phyloP scores from a whole-genome alignment of 2,113 vertebrate species.

The Phasianus colchicus region DNA sequence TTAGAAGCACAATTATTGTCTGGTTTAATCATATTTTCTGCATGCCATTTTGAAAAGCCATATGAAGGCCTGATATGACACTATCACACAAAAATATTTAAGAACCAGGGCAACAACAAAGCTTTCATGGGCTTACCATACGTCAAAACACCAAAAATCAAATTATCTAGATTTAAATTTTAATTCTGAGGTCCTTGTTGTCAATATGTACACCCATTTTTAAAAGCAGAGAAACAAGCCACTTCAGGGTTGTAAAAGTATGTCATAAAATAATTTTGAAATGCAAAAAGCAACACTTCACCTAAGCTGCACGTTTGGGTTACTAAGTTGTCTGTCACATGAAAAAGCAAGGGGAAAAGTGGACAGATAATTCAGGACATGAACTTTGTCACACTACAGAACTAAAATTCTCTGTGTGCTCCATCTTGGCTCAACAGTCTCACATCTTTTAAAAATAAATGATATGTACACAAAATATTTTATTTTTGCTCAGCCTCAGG shows the following conservation, averaged over 20 bases:
- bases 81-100: not conserved
- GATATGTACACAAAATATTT: not conserved
- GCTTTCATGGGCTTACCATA: not conserved
- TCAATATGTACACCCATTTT: not conserved
- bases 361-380: not conserved
- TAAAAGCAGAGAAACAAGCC: not conserved
- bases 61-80: not conserved
- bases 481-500: not conserved
- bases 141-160: not conserved
- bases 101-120: not conserved
- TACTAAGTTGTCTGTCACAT: not conserved
- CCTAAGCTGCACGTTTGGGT: not conserved
- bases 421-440: not conserved
- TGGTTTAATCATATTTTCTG: not conserved
- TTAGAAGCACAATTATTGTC: not conserved
- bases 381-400: not conserved
- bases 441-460: not conserved
- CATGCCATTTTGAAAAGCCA: not conserved
- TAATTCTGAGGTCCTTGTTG: not conserved
- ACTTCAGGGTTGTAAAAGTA: not conserved
- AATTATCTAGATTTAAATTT: not conserved
- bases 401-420: accelerated
- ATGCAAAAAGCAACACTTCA: not conserved
- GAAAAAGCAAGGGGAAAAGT: not conserved
- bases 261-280: not conserved